Evolutionary conservation across 2,113 vertebrate species (phyloP).

Genomic region (Scomber colias): DNA sequence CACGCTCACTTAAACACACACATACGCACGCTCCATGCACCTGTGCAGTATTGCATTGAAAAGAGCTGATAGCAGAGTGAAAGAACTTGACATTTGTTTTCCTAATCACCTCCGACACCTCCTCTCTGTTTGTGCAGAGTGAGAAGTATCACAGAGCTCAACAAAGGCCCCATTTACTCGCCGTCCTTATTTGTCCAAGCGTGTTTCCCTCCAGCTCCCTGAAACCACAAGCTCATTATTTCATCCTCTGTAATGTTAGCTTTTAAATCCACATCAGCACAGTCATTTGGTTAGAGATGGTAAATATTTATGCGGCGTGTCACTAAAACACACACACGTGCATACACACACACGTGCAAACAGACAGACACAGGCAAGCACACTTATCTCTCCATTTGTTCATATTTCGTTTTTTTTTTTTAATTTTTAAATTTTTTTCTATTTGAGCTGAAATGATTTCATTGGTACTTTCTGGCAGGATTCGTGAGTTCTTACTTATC

Average conservation of each 20-base stretch:
- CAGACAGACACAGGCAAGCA: constrained; percentile 1
- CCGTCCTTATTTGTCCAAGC: constrained; percentile 69
- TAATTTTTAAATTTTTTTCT: background rate
- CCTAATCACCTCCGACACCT: constrained; percentile 70
- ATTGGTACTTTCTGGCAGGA: background rate
- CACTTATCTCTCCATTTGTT: constrained; percentile 21
- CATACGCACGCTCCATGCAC: constrained; percentile 41
- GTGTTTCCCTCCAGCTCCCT: constrained; percentile 69
- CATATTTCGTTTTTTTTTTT: constrained; percentile 16
- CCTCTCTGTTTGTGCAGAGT: constrained; percentile 70
- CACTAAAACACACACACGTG: constrained; percentile 3
- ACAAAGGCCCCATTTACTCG: constrained; percentile 72
- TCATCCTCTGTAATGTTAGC: constrained; percentile 68
- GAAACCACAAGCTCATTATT: constrained; percentile 78
- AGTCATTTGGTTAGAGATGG: constrained; percentile 65
- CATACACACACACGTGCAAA: constrained; percentile 1
- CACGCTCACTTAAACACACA: constrained; percentile 36
- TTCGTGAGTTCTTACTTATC: background rate
- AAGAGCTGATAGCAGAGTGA: constrained; percentile 69
- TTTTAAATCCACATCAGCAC: constrained; percentile 75
- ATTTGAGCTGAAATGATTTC: constrained; percentile 16
- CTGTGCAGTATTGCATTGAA: constrained; percentile 59
- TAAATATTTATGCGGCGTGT: constrained; percentile 73
- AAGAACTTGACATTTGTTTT: constrained; percentile 78
- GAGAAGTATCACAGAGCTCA: constrained; percentile 60